phyloP scores from a whole-genome alignment of 2,797 vertebrate genomes.

The Mastacembelus armatus region DNA sequence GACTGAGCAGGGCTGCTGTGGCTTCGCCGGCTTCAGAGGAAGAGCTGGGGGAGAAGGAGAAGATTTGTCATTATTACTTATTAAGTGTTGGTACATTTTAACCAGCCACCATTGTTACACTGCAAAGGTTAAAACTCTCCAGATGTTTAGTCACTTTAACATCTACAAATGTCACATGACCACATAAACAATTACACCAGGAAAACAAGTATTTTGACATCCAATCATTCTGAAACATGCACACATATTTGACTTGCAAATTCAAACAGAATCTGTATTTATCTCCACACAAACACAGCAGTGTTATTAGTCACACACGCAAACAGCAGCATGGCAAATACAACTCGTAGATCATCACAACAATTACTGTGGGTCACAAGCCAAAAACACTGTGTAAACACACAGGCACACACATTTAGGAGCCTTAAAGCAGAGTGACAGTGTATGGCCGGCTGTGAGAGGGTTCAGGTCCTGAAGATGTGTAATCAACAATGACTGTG shows the following conservation, averaged over 20 bases:
- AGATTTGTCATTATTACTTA: neutral
- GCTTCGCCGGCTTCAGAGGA: slow-evolving; percentile 93
- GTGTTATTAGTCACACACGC: slow-evolving; percentile 44
- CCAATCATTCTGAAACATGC: neutral
- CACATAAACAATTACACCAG: neutral
- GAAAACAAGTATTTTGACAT: too few species aligned
- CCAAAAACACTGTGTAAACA: too few species aligned
- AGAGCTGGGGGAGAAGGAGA: slow-evolving; percentile 84
- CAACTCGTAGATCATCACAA: too few species aligned
- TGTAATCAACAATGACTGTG: too few species aligned
- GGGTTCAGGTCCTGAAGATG: neutral
- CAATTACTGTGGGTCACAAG: too few species aligned
- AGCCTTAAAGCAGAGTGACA: neutral
- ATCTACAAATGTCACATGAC: too few species aligned
- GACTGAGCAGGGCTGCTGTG: slow-evolving; percentile 82
- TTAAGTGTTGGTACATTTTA: neutral
- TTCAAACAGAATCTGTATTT: neutral
- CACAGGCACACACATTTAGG: neutral
- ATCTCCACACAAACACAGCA: neutral
- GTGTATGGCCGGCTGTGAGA: neutral
- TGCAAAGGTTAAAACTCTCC: neutral
- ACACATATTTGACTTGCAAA: slow-evolving; percentile 24
- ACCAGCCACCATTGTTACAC: neutral
- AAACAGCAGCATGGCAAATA: slow-evolving; percentile 15
- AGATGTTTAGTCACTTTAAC: neutral